A percentile compares a stretch with the other conserved stretches of the same genome.
These are phyloP conservation scores for Cephus sareptanus DNA, from an alignment of 2,888 invertebrate species.

Conservation along the genomic window DNA sequence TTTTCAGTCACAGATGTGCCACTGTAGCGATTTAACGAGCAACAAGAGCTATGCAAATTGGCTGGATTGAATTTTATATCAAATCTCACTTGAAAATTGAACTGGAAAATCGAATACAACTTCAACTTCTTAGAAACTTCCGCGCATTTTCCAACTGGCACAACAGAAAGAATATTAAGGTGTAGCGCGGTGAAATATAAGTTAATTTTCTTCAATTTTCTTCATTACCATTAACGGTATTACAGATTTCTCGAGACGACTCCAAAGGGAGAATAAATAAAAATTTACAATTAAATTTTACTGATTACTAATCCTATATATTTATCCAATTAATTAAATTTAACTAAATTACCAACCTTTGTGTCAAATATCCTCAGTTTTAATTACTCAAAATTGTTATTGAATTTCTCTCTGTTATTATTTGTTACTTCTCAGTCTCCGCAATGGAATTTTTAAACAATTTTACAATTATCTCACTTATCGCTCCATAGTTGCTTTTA, in stretches of 20 bases:
- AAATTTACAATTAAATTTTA: not conserved
- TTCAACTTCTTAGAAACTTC: not conserved
- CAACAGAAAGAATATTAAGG: not conserved
- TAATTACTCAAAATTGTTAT: not conserved
- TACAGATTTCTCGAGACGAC: not conserved
- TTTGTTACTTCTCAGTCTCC: not conserved
- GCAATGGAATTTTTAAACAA: not conserved
- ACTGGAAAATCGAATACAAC: slow-evolving; percentile 1
- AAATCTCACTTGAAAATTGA: slow-evolving; percentile 17
- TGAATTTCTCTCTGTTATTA: not conserved
- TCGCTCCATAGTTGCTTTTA: not conserved
- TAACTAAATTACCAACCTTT: not conserved
- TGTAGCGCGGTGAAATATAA: not conserved
- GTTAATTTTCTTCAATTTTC: not conserved
- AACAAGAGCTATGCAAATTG: slow-evolving; percentile 39
- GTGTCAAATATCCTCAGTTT: not conserved
- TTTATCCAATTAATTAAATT: not conserved
- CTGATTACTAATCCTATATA: not conserved
- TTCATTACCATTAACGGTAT: not conserved
- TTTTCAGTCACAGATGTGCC: not conserved
- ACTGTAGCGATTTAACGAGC: not conserved
- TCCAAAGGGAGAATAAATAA: not conserved
- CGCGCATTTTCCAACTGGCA: not conserved
- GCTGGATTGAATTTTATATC: slow-evolving; percentile 34
- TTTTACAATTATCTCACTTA: too few species aligned